Percentiles rank a stretch among this genome's conserved stretches.
phyloP scores from a whole-genome alignment of 2,113 vertebrate genomes.

The Burhinus oedicnemus region DNA sequence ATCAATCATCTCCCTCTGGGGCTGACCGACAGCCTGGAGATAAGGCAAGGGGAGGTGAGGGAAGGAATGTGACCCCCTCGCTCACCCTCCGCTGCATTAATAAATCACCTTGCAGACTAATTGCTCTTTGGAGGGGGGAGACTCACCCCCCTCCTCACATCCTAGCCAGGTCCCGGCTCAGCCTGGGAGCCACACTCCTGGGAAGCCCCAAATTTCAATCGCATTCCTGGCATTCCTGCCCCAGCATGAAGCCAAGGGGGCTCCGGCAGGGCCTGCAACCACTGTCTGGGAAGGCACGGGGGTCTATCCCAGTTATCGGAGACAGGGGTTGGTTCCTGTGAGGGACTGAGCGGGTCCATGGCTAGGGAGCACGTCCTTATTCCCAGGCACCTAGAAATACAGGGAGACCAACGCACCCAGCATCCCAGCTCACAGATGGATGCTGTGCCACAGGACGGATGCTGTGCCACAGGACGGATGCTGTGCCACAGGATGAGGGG shows the following conservation, averaged over 20 bases:
- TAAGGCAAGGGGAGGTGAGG: not conserved
- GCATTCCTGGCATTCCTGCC: constrained; percentile 23
- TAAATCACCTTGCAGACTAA: constrained; percentile 41
- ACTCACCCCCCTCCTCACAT: not conserved
- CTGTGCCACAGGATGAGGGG: not conserved
- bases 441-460: not conserved
- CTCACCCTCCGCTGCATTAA: not conserved
- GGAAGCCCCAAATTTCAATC: not conserved
- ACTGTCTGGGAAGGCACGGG: rapidly evolving
- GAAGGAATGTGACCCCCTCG: constrained; percentile 30
- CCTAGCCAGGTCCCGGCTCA: not conserved
- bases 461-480: not conserved
- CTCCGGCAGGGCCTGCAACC: rapidly evolving
- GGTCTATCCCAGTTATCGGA: not conserved
- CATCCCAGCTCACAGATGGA: rapidly evolving
- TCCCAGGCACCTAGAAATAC: not conserved
- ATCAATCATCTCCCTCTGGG: not conserved
- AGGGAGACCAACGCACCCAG: not conserved
- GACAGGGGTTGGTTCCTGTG: rapidly evolving
- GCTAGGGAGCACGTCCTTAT: not conserved
- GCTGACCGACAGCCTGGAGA: not conserved
- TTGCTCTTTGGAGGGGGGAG: not conserved
- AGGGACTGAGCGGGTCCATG: rapidly evolving
- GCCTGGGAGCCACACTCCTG: not conserved
- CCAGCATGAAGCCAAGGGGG: rapidly evolving